Evolutionary conservation across 1,140 invertebrate species (phyloP).

Genomic region (Eueides isabella): DNA sequence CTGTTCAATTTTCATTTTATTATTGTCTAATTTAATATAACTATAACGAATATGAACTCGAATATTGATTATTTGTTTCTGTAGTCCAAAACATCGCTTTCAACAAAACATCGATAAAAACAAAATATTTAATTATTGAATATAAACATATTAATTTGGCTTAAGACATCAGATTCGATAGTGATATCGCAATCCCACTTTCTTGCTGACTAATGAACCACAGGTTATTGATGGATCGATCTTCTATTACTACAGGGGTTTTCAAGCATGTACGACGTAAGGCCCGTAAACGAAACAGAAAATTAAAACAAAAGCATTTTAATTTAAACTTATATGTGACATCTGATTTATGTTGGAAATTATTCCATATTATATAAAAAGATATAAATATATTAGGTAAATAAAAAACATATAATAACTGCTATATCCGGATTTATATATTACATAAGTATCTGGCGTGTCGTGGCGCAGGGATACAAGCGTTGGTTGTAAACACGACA

Average conservation of each 20-base stretch:
- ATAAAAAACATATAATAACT: no score
- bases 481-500: no score
- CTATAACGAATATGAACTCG: background rate
- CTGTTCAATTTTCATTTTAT: no score
- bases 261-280: background rate
- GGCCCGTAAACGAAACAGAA: background rate
- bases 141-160: slow-evolving; percentile 12
- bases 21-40: background rate
- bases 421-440: no score
- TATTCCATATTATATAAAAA: no score
- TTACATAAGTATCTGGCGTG: no score
- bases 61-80: background rate
- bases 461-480: no score
- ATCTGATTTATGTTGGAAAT: no score
- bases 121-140: slow-evolving; percentile 5
- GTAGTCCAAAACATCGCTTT: background rate
- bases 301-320: no score
- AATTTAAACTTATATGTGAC: no score
- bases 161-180: slow-evolving; percentile 23
- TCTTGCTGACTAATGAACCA: slow-evolving; percentile 31
- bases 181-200: slow-evolving; percentile 23
- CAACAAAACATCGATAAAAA: background rate
- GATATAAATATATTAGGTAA: no score
- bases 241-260: slow-evolving; percentile 5
- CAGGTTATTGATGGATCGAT: slow-evolving; percentile 30